phyloP scores from a whole-genome alignment of 2,888 invertebrate genomes.

The Mesorhabditis sp. region DNA sequence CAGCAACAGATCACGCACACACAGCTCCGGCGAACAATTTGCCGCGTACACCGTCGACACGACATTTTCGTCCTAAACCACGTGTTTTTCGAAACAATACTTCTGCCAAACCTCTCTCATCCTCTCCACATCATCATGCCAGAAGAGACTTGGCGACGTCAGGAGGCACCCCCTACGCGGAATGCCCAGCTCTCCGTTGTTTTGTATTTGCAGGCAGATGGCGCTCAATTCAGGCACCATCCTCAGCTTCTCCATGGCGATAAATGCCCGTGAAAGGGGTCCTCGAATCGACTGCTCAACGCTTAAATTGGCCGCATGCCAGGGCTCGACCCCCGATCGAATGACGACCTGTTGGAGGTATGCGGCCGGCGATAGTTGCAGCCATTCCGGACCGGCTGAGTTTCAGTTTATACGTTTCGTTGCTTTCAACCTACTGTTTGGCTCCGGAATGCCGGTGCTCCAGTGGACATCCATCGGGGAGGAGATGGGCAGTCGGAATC shows the following conservation, averaged over 20 bases:
- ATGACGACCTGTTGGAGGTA: slow-evolving; percentile 51
- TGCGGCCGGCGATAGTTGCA: slow-evolving; percentile 33
- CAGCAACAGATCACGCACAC: slow-evolving; percentile 43
- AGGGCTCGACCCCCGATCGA: slow-evolving; percentile 42
- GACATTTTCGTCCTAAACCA: slow-evolving; percentile 32
- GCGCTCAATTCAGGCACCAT: slow-evolving; percentile 2
- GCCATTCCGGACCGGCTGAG: slow-evolving; percentile 44
- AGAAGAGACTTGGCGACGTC: slow-evolving; percentile 44
- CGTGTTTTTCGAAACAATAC: not conserved
- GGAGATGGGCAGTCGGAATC: slow-evolving; percentile 32
- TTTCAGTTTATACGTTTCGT: not conserved
- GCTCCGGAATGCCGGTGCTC: slow-evolving; percentile 14
- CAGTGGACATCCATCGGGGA: slow-evolving; percentile 46
- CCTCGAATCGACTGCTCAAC: slow-evolving; percentile 40
- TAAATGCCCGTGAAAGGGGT: slow-evolving; percentile 33
- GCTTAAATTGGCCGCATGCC: slow-evolving; percentile 38
- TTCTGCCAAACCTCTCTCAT: slow-evolving; percentile 21
- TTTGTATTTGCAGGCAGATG: slow-evolving; percentile 9
- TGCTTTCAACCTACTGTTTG: slow-evolving; percentile 8
- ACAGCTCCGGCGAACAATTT: slow-evolving; percentile 42
- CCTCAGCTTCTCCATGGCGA: not conserved
- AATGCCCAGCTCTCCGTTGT: slow-evolving; percentile 15
- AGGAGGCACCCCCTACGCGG: slow-evolving; percentile 39
- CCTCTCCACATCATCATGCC: slow-evolving; percentile 32
- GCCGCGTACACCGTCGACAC: slow-evolving; percentile 42